These are phyloP conservation scores for Hafferia zeledoni DNA, from an alignment of 2,797 vertebrate species.

Conservation along the genomic window DNA sequence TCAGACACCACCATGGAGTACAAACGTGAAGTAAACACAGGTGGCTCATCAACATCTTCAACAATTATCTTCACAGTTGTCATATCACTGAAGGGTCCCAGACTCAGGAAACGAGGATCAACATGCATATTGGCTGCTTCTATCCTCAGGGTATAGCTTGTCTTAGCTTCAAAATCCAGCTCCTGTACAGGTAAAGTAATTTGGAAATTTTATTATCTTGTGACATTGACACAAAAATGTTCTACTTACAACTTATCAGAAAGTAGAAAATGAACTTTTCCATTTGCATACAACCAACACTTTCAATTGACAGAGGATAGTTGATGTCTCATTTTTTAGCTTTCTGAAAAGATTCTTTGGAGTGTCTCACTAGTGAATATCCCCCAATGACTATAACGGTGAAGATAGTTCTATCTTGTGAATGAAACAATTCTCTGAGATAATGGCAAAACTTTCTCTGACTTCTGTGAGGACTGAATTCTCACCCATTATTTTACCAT, in stretches of 20 bases:
- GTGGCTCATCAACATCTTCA: conserved; percentile 93
- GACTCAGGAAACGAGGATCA: conserved; percentile 88
- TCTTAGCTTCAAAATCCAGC: conserved; percentile 92
- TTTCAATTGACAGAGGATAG: not conserved
- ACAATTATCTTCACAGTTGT: conserved; percentile 89
- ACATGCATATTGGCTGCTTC: conserved; percentile 93
- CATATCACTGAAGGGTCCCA: conserved; percentile 91
- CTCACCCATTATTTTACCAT: not conserved
- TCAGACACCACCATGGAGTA: conserved; percentile 91
- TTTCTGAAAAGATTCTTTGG: not conserved
- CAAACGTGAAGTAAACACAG: conserved; percentile 82
- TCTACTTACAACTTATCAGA: not conserved
- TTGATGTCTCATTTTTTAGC: not conserved
- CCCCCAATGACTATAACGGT: accelerated
- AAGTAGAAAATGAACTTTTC: not conserved
- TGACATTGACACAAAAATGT: not conserved
- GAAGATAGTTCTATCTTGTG: not conserved
- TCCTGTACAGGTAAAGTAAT: conserved; percentile 76
- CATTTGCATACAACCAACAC: not conserved
- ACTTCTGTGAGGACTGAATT: not conserved
- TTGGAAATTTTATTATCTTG: conserved; percentile 32
- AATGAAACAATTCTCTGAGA: not conserved
- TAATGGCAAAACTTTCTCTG: not conserved
- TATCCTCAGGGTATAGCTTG: conserved; percentile 87
- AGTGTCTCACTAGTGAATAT: not conserved